These are phyloP conservation scores for Melanotaenia pygmaea DNA, from an alignment of 2,797 vertebrate genomes.

Conservation along the genomic window DNA sequence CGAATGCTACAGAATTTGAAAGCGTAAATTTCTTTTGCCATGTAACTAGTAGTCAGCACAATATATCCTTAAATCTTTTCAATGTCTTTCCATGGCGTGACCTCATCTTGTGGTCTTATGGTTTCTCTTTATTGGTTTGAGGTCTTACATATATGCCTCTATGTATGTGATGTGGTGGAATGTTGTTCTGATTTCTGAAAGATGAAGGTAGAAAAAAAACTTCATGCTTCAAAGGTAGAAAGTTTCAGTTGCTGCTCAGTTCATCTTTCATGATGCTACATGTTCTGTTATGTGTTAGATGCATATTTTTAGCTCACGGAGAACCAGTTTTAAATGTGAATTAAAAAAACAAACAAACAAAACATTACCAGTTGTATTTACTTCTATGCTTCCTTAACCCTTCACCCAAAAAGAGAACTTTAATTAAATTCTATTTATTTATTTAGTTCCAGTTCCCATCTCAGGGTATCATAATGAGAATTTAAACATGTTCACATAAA, in stretches of 20 bases:
- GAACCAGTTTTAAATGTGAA: no score
- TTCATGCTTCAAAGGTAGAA: neutral
- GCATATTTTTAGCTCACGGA: no score
- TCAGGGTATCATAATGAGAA: no score
- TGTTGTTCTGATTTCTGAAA: neutral
- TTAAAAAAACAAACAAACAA: no score
- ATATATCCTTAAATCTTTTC: neutral
- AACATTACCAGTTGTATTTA: no score
- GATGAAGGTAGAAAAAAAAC: neutral
- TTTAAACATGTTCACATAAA: no score
- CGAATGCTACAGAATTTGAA: neutral
- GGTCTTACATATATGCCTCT: neutral
- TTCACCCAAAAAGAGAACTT: no score
- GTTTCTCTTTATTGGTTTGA: neutral
- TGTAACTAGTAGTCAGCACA: neutral
- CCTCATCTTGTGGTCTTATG: neutral
- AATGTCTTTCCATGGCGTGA: neutral
- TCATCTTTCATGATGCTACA: no score
- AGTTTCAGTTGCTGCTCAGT: neutral
- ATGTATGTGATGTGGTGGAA: neutral
- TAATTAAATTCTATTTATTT: no score
- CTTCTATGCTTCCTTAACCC: no score
- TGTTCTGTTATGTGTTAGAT: no score
- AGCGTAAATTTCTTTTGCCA: neutral
- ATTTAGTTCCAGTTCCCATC: no score